A percentile compares a stretch with the other conserved stretches of the same genome.
Conservation (phyloP, 2,888 invertebrate genomes). For the Molanna angustata region DNA sequence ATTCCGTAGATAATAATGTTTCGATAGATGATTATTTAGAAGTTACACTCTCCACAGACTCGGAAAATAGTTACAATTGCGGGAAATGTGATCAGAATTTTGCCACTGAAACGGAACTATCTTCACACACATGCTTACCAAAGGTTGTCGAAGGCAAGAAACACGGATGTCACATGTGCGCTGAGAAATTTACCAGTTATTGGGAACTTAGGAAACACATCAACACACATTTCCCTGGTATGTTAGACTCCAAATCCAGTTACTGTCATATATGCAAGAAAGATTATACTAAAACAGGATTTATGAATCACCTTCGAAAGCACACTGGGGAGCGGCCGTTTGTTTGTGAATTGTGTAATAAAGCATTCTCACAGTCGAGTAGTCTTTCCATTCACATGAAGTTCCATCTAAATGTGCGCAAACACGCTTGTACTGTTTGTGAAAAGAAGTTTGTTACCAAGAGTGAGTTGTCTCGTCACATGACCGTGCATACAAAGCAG, state of each 20-base stretch:
- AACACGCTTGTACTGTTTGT: slow-evolving; percentile 54
- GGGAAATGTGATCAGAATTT: slow-evolving; percentile 54
- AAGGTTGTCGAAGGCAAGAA: slow-evolving; percentile 52
- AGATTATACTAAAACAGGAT: slow-evolving; percentile 55
- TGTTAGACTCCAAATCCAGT: slow-evolving; percentile 55
- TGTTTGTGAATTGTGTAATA: slow-evolving; percentile 54
- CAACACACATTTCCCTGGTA: slow-evolving; percentile 53
- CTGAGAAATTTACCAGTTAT: slow-evolving; percentile 53
- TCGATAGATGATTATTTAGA: slow-evolving; percentile 55
- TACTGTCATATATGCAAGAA: slow-evolving; percentile 56
- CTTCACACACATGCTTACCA: slow-evolving; percentile 48
- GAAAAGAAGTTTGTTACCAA: slow-evolving; percentile 57
- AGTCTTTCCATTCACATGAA: slow-evolving; percentile 56
- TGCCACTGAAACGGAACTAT: slow-evolving; percentile 47
- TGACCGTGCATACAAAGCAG: slow-evolving; percentile 56
- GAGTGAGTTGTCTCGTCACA: slow-evolving; percentile 55
- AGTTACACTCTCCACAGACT: slow-evolving; percentile 53
- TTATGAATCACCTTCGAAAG: slow-evolving; percentile 55
- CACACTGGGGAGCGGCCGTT: slow-evolving; percentile 54
- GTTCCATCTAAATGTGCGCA: slow-evolving; percentile 54
- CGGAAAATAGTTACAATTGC: slow-evolving; percentile 54
- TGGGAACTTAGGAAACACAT: slow-evolving; percentile 55
- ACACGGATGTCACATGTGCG: slow-evolving; percentile 53
- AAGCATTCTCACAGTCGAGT: slow-evolving; percentile 55
- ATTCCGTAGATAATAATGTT: slow-evolving; percentile 53